Evolutionary conservation across 2,888 invertebrate species (phyloP).

Genomic region (Sinopyrophorus schimmeli): DNA sequence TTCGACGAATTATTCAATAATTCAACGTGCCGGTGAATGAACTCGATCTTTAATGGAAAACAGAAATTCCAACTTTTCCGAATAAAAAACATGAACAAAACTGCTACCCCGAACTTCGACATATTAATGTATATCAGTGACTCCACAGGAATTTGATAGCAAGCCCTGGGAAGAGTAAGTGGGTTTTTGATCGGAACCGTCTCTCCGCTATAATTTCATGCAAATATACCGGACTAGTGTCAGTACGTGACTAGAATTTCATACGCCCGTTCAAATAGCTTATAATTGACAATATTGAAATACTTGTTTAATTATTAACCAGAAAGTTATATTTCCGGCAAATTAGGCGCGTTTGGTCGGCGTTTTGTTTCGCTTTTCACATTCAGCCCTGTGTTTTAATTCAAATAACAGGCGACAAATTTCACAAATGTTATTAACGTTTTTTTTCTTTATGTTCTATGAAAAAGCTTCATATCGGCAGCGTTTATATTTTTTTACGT

Average conservation of each 20-base stretch:
- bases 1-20: not conserved
- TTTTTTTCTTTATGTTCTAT: too few species aligned
- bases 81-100: slow-evolving; percentile 22
- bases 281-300: too few species aligned
- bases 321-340: too few species aligned
- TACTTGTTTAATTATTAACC: too few species aligned
- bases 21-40: slow-evolving; percentile 1
- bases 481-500: slow-evolving; percentile 9
- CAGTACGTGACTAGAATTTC: slow-evolving; percentile 7
- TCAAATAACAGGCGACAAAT: too few species aligned
- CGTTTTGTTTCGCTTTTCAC: too few species aligned
- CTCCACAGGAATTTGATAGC: slow-evolving; percentile 20
- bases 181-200: slow-evolving; percentile 17
- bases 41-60: slow-evolving; percentile 4
- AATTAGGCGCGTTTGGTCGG: too few species aligned
- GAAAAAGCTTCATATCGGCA: too few species aligned
- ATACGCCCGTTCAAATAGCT: too few species aligned
- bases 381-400: too few species aligned
- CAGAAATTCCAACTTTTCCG: slow-evolving; percentile 8
- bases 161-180: slow-evolving; percentile 20
- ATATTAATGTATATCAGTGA: slow-evolving; percentile 20
- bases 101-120: slow-evolving; percentile 20
- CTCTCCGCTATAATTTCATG: slow-evolving; percentile 15
- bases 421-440: too few species aligned
- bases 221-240: slow-evolving; percentile 18